Percentiles rank a stretch among this genome's conserved stretches.
These are phyloP conservation scores for Tachycineta bicolor DNA, from an alignment of 2,113 vertebrate genomes.

Conservation along the genomic window DNA sequence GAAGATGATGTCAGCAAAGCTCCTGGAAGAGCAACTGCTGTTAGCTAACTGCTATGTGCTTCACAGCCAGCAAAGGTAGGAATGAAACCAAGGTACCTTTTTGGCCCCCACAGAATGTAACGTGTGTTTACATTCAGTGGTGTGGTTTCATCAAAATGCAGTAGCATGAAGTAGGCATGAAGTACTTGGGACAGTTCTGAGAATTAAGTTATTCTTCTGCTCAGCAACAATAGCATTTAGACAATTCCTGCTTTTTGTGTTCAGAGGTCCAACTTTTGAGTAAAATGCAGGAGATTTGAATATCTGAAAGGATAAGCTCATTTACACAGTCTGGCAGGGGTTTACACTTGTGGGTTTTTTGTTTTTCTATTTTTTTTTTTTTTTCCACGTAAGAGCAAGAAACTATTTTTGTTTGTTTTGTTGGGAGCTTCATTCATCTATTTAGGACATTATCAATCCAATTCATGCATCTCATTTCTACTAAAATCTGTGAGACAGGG, in stretches of 20 bases:
- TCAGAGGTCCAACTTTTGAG: neutral
- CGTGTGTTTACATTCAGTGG: neutral
- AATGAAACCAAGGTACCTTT: constrained; percentile 7
- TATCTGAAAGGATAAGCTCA: neutral
- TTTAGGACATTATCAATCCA: neutral
- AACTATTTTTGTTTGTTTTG: neutral
- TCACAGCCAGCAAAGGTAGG: constrained; percentile 28
- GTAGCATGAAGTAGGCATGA: neutral
- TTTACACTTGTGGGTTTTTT: neutral
- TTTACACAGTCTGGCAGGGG: neutral
- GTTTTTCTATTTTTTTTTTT: neutral
- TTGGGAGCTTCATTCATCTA: neutral
- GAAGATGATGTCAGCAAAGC: constrained; percentile 71
- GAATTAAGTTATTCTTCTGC: neutral
- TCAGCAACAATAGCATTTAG: neutral
- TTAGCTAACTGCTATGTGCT: constrained; percentile 59
- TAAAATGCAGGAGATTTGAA: neutral
- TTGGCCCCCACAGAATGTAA: neutral
- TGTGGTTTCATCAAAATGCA: neutral
- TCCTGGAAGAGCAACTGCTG: constrained; percentile 66
- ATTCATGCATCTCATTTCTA: neutral
- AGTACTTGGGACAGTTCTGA: neutral
- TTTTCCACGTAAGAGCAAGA: neutral
- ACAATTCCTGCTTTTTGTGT: neutral
- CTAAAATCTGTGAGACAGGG: neutral